These are phyloP conservation scores for Alviniconcha marisindica DNA, from an alignment of 1,140 invertebrate genomes.

Conservation along the genomic window DNA sequence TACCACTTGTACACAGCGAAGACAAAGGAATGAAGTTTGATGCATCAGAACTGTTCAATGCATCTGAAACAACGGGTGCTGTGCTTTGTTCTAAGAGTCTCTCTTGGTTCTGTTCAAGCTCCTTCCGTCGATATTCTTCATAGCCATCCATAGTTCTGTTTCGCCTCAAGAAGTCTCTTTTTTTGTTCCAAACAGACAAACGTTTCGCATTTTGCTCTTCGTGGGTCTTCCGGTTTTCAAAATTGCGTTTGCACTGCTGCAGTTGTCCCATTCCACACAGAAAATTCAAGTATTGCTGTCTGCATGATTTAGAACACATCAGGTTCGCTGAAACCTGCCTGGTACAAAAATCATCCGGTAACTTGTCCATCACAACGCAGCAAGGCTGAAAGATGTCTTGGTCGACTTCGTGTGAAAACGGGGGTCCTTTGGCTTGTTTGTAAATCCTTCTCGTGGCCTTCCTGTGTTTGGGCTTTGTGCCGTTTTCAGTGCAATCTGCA, in stretches of 20 bases:
- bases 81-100: too few species aligned
- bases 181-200: not conserved
- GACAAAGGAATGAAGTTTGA: not conserved
- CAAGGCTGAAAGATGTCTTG: not conserved
- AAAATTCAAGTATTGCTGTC: slow-evolving; percentile 20
- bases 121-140: slow-evolving; percentile 3
- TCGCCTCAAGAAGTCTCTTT: not conserved
- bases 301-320: not conserved
- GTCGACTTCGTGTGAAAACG: not conserved
- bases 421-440: too few species aligned
- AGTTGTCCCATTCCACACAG: slow-evolving; percentile 1
- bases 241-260: slow-evolving; percentile 4
- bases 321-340: not conserved
- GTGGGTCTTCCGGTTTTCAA: not conserved
- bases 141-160: slow-evolving; percentile 21
- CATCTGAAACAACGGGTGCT: not conserved
- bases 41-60: not conserved
- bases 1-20: not conserved
- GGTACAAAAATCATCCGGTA: not conserved
- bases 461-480: too few species aligned
- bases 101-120: not conserved
- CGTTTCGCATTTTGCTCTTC: not conserved
- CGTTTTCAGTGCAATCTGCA: too few species aligned
- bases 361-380: slow-evolving; percentile 26
- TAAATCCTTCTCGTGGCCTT: too few species aligned